Evolutionary conservation across 2,113 vertebrate species (phyloP), one percentile per base, ranked within the genome.

Genomic region (Nibea coibor): DNA sequence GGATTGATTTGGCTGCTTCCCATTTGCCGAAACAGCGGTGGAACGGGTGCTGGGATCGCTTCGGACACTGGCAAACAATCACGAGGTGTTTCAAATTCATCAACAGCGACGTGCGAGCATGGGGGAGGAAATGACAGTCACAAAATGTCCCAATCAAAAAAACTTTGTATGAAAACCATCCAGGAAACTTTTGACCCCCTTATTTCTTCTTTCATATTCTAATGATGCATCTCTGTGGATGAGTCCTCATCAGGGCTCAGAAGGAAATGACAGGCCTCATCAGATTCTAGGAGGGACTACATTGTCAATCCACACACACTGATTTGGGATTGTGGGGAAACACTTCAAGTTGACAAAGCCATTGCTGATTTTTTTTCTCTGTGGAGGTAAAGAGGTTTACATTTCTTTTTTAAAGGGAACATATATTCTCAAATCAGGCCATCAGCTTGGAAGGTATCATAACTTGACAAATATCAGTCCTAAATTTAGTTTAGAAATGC

Each of bases 1-100:
- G 87, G 92, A 95, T 94, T 95, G 94, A 95, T 94, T 94, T 82
- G 75, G 84, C 88, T 26, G 76, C 78, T 84, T 87, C 85, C 87
- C 75, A 57, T 89, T 80, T 83, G 45, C 45, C 0, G 79, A 93
- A 86, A 90, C 84, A 64, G 75, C 80, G 53, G 68, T 68, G 14
- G 86, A 90, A 73, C 77, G 66, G 88, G 73, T 0, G 48, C 65
- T 54, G 26, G 56, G 57, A 86, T 80, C 51, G 62, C 81, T 67
- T 76, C 48, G 87, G 92, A 93, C 92, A 87, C 80, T 19, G 39
- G 31, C 77, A 62, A 82, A 87, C 84, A 90, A 92, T 91, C 89
- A 91, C 10, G 5, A 74, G 54, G 59, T 8, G 69, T 72, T 75
- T 88, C 58, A 79, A 87, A 85, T 68, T 39, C 67, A 64, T 79